Percentiles rank a stretch among this genome's conserved stretches.
These are phyloP conservation scores for Leucophenga maculata DNA, from an alignment of 2,888 invertebrate species.

Conservation along the genomic window DNA sequence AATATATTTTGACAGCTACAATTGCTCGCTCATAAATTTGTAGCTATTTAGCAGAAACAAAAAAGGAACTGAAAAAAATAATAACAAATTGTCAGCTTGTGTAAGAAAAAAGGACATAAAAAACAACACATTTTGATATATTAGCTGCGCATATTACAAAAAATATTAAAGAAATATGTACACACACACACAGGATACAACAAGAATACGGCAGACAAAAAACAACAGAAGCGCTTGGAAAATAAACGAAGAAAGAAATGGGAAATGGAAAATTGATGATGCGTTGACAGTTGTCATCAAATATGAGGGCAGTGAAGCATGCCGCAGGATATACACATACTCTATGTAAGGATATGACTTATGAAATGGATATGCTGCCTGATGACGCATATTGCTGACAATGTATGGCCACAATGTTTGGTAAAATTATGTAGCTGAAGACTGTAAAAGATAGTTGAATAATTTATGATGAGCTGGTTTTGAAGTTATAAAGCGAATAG, in stretches of 20 bases:
- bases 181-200: slow-evolving; percentile 31
- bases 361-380: not conserved
- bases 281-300: slow-evolving; percentile 58
- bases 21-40: slow-evolving; percentile 56
- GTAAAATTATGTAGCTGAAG: not conserved
- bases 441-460: no score
- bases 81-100: slow-evolving; percentile 56
- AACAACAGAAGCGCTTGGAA: slow-evolving; percentile 53
- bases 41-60: slow-evolving; percentile 66
- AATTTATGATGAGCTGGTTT: no score
- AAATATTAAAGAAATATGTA: slow-evolving; percentile 30
- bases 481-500: not conserved
- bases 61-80: no score
- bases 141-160: slow-evolving; percentile 62
- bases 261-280: slow-evolving; percentile 60
- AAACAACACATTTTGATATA: slow-evolving; percentile 49
- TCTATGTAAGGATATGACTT: no score
- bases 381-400: not conserved
- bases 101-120: slow-evolving; percentile 42
- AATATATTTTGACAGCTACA: slow-evolving; percentile 59
- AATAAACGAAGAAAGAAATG: slow-evolving; percentile 36
- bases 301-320: slow-evolving; percentile 24
- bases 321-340: slow-evolving; percentile 46
- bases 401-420: not conserved
- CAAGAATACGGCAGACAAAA: slow-evolving; percentile 36